Evolutionary conservation across 2,797 vertebrate species (phyloP), one percentile per base, ranked within the genome.

Genomic region (Thamnophis elegans): DNA sequence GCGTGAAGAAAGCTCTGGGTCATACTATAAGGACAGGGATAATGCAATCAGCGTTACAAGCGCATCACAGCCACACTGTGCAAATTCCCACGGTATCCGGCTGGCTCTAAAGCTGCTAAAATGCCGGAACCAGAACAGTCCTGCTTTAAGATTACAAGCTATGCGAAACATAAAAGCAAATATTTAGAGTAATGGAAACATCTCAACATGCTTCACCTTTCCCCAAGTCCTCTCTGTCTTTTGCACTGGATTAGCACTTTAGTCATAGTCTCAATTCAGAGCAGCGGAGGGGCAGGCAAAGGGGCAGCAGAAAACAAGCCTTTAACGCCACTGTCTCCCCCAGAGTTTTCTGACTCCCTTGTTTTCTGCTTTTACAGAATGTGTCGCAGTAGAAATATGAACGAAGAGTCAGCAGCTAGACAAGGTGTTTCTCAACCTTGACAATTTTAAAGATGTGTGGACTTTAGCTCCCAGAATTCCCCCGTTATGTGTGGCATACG

Each of bases 1-100:
- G 92, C 99, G 98, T 2, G 99, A 98, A 0, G 99, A 99, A 0
- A 99, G 98, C 96, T 99, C 99, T 0, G 98, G 98, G 97, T 99
- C 99, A 11, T 98, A 99, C 99, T 99, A 89, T 7, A 47, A 85
- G 94, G 62, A 94, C 53, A 92, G 89, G 94, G 65, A 89, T 85
- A 18, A 88, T 53, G 8, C 3, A 90, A 90, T 12, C 25, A 92
- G 91, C 59, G 11, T 58, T 47, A 13, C 6, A n/a, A 36, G n/a
- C 54, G 3, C 56, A 42, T n/a, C 4, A 7, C 56, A 87, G 78
- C 36, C 92, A 2, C 4, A 32, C 18, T 91, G 62, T 13, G 53
- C 53, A 90, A 7, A 42, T 65, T 28, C 22, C 2, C 36, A 28
- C 58, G 25, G 78, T 4, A 58, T 0, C 20, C 18, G 65, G 20